Base-by-base conservation (phyloP, 2,797 vertebrate genomes). In the Enteromius viviparus region DNA sequence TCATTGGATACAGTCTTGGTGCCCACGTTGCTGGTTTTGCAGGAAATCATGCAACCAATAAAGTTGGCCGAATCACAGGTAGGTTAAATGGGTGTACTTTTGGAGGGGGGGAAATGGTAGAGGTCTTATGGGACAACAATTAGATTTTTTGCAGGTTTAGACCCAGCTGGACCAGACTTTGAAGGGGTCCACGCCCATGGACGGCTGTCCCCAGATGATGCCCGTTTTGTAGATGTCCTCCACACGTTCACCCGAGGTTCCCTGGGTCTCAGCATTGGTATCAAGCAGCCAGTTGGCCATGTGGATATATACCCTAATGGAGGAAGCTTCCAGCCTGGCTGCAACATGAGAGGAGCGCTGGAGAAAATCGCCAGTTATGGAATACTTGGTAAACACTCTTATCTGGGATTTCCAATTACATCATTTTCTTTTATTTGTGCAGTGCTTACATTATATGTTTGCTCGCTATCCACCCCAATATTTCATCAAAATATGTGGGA, bases 1-100 rank as follows among this genome's bases (percentile, higher is more conserved):
- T 96, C 51, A 95, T 96, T 88, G 95, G 95, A 84, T 96, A 96
- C 91, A 96, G 94, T 88, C 94, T 96, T 0, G 95, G 95, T 0
- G 95, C 95, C 62, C 95, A 96, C 21, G 94, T 95, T 72, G 95
- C 95, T 1, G 95, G 95, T 79, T 94, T 94, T 79, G 95, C 95
- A n/a, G 95, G 95, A 80, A 96, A 91, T 85, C 93, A 94, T 10
- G 85, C 90, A 0, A 86, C 87, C 26, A 94, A 92, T 77, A 95
- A 94, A 93, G 90, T 96, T 0, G 95, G 95, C 83, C 88, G 95
- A 87, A 96, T 96, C 85, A 96, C 95, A 12, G 95, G 95, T 95
- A 90, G 91, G 81, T 60, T 80, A 17, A 34, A 8, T 15, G 42
- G 23, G 23, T 12, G 32, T 71, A 47, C 14, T 29, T 42, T 23